Evolutionary conservation across 2,113 vertebrate genomes (phyloP), one percentile per base, ranked within the genome.

Genomic region (Trogon melanurus): DNA sequence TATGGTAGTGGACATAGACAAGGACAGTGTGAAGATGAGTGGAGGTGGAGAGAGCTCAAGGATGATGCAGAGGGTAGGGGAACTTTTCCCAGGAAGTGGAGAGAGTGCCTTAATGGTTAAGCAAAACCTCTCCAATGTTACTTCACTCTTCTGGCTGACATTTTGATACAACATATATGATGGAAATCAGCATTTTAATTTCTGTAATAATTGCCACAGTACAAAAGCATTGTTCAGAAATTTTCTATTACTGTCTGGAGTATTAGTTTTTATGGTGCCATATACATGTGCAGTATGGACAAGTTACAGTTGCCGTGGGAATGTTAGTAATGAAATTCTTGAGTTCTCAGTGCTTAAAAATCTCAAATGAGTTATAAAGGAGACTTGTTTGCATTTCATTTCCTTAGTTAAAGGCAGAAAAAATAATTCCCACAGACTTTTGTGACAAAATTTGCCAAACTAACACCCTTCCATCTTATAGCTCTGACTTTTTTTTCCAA

Each of bases 251-350:
- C 67, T 92, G 74, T 71, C 89, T 94, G 74, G 91, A 91, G 79
- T 32, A 47, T 67, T 91, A 70, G 60, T 58, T 94, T 95, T 96
- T 95, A 95, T 86, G 69, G 38, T 93, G 67, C 82, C 79, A 67
- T 93, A 88, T 80, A 89, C 64, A 47, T 91, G 47, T 67, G 82
- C 79, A 74, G 60, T 66, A 85, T 36, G 74, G 67, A 83, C 47
- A 95, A 93, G 75, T 96, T 97, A 96, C 71, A 84, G 81, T 93
- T 95, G 85, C 90, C 11, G 3, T 90, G 94, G 95, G 96, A 97
- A 88, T 23, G 18, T 74, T 80, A 76, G 51, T 94, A 94, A 96
- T 95, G 90, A 96, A 96, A 96, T 95, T 94, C 79, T 96, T 93
- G 90, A 94, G 66, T 83, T 70, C 82, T 94, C 64, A 54, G 60